A percentile compares a stretch with the other conserved stretches of the same genome.
These are phyloP conservation scores for Drosophila eohydei DNA, from an alignment of 2,888 invertebrate species.

Conservation along the genomic window DNA sequence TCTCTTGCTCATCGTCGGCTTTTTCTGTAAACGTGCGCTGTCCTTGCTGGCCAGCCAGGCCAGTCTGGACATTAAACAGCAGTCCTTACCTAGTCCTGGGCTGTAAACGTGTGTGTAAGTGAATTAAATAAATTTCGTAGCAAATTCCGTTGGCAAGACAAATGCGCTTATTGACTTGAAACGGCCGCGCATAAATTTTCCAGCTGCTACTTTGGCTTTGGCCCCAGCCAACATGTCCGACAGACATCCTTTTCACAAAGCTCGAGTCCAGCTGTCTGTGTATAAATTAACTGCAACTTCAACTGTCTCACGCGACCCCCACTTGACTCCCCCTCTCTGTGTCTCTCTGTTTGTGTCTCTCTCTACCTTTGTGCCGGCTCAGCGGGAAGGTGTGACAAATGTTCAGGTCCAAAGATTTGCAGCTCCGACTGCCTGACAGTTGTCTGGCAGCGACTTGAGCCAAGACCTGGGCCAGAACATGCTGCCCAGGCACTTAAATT, in stretches of 20 bases:
- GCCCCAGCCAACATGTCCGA: slow-evolving; percentile 21
- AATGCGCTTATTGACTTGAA: slow-evolving; percentile 81
- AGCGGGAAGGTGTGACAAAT: slow-evolving; percentile 40
- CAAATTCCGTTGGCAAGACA: slow-evolving; percentile 64
- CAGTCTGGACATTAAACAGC: not conserved
- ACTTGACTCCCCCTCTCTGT: not conserved
- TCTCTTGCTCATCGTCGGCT: not conserved
- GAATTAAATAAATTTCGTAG: slow-evolving; percentile 65
- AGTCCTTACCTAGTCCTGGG: not conserved
- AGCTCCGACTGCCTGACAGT: slow-evolving; percentile 43
- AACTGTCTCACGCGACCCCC: slow-evolving; percentile 9
- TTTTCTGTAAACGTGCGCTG: not conserved
- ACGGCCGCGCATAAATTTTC: slow-evolving; percentile 72
- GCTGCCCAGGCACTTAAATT: slow-evolving; percentile 41
- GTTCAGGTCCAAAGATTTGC: slow-evolving; percentile 43
- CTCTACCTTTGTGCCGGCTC: not conserved
- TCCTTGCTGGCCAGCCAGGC: not conserved
- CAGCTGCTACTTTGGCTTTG: slow-evolving; percentile 44
- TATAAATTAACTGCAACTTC: slow-evolving; percentile 63
- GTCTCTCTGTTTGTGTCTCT: not conserved
- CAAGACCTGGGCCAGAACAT: slow-evolving; percentile 8
- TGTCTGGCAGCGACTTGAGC: slow-evolving; percentile 25
- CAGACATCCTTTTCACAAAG: slow-evolving; percentile 14
- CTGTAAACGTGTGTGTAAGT: slow-evolving; percentile 50
- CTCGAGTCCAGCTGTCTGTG: slow-evolving; percentile 37